Percentiles rank a stretch among this genome's conserved stretches.
Evolutionary conservation across 1,140 invertebrate genomes (phyloP).

Genomic region (Bombus ignitus): DNA sequence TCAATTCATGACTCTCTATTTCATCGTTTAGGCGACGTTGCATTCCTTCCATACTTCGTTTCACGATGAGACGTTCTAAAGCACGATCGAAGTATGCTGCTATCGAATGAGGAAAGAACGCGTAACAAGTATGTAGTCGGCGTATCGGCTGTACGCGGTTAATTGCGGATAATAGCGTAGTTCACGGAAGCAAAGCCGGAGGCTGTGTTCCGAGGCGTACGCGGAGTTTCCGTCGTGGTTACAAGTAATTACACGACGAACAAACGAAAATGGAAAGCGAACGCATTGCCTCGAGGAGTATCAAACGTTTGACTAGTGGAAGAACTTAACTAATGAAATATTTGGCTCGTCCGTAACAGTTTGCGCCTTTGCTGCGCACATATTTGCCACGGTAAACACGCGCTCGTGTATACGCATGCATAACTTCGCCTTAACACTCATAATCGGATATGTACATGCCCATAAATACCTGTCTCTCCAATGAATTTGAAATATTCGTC

Average conservation of each 20-base stretch:
- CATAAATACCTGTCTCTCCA: slow-evolving; percentile 35
- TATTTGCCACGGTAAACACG: slow-evolving; percentile 58
- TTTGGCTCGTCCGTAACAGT: slow-evolving; percentile 48
- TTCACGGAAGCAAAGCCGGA: not conserved
- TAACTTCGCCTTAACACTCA: slow-evolving; percentile 64
- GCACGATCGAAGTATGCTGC: no score
- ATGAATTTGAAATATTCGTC: slow-evolving; percentile 59
- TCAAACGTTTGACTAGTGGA: slow-evolving; percentile 45
- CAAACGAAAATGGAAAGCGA: slow-evolving; percentile 38
- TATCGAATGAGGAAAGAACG: not conserved
- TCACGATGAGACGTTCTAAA: no score
- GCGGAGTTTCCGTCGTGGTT: slow-evolving; percentile 15
- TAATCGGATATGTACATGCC: slow-evolving; percentile 42
- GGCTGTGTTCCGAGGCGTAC: not conserved
- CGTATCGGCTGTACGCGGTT: not conserved
- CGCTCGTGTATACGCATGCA: slow-evolving; percentile 22
- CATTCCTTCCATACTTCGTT: no score
- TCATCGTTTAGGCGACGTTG: not conserved
- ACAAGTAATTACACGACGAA: slow-evolving; percentile 57
- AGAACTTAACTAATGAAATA: slow-evolving; percentile 65
- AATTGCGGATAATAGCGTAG: not conserved
- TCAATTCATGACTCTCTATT: not conserved
- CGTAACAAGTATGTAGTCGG: not conserved
- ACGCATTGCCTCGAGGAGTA: slow-evolving; percentile 21
- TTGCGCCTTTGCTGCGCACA: slow-evolving; percentile 17